These are phyloP conservation scores for Sarcophaga rosellei DNA, from an alignment of 2,888 invertebrate species.

Conservation along the genomic window DNA sequence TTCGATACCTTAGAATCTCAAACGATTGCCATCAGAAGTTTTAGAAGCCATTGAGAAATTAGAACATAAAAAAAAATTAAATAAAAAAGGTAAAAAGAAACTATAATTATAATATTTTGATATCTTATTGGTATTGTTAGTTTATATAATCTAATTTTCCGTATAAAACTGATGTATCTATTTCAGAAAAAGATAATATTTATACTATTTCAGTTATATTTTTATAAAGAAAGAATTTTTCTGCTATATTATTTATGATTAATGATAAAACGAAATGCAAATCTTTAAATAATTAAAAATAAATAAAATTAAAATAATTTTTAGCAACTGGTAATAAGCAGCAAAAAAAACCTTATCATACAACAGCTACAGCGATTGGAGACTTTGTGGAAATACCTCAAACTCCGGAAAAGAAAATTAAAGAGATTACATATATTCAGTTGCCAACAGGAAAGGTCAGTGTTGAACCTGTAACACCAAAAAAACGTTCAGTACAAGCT, in stretches of 20 bases:
- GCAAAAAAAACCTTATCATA: conserved; percentile 22
- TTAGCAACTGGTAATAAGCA: conserved; percentile 20
- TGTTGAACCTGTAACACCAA: conserved; percentile 76
- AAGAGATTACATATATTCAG: conserved; percentile 67
- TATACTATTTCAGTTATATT: no score
- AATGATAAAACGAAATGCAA: no score
- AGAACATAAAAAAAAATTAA: conserved; percentile 35
- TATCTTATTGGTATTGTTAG: no score
- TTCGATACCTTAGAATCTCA: conserved; percentile 1
- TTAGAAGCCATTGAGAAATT: conserved; percentile 59
- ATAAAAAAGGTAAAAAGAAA: conserved; percentile 51
- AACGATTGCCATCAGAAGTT: conserved; percentile 63
- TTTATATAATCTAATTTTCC: no score
- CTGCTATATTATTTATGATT: no score
- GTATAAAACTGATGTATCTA: no score
- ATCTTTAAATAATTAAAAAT: no score
- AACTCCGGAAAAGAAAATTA: conserved; percentile 61
- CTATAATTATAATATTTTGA: not conserved
- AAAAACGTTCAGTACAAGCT: conserved; percentile 60
- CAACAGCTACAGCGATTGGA: conserved; percentile 72
- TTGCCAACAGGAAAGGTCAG: conserved; percentile 75
- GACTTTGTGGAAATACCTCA: conserved; percentile 68
- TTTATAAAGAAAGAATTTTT: no score
- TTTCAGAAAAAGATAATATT: no score
- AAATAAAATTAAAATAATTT: not conserved